Evolutionary conservation across 2,888 invertebrate species (phyloP).

Genomic region (Drosophila mimetica): DNA sequence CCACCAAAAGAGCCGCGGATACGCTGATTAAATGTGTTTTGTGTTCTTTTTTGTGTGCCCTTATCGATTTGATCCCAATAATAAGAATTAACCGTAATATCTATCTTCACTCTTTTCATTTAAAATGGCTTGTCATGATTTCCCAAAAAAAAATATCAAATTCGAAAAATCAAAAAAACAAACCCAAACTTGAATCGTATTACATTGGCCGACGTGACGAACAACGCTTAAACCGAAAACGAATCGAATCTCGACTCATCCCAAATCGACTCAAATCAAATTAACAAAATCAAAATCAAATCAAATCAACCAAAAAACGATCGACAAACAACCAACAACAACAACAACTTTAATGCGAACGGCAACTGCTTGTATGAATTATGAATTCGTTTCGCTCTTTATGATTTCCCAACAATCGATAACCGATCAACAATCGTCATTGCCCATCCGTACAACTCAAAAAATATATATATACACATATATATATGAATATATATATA

Average conservation of each 20-base stretch:
- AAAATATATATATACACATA: conserved; percentile 22
- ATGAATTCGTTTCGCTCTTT: conserved; percentile 61
- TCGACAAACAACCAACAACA: conserved; percentile 53
- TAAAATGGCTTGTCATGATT: conserved; percentile 62
- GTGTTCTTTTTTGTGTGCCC: conserved; percentile 55
- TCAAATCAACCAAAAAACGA: conserved; percentile 43
- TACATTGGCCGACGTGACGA: conserved; percentile 57
- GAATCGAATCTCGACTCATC: conserved; percentile 26
- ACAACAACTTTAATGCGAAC: conserved; percentile 70
- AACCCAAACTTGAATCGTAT: conserved; percentile 26
- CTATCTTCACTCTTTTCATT: conserved; percentile 68
- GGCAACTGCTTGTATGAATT: conserved; percentile 72
- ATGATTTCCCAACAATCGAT: conserved; percentile 70
- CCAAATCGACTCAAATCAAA: conserved; percentile 23
- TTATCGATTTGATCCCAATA: conserved; percentile 36
- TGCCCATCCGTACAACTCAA: conserved; percentile 37
- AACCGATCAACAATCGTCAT: conserved; percentile 43
- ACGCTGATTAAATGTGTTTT: conserved; percentile 47
- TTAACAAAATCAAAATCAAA: conserved; percentile 6
- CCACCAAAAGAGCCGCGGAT: conserved; percentile 20
- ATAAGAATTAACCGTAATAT: conserved; percentile 62
- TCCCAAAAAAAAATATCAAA: conserved; percentile 20
- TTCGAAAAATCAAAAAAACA: conserved; percentile 26
- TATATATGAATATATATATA: conserved; percentile 26
- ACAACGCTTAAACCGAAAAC: conserved; percentile 51